Conservation (phyloP, 2,888 invertebrate genomes). For the Melieria omissa region DNA sequence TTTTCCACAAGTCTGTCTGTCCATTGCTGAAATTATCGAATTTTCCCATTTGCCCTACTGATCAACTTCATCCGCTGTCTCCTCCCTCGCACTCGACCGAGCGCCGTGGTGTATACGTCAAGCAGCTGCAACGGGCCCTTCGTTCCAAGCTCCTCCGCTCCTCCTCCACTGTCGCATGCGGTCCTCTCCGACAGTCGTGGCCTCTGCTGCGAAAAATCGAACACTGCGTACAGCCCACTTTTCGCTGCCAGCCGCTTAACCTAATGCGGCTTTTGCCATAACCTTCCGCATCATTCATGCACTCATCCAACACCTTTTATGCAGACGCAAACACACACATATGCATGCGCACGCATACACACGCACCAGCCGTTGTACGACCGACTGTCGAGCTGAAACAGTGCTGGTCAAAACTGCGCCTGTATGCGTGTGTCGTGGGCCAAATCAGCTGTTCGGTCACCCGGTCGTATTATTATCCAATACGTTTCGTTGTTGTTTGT, state of each 20-base stretch:
- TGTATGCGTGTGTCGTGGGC: constrained; percentile 19
- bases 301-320: background rate
- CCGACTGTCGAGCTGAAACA: constrained; percentile 1
- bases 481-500: background rate
- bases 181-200: background rate
- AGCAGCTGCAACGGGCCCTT: too few species aligned
- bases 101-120: background rate
- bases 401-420: background rate
- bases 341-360: constrained; percentile 1
- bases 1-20: background rate
- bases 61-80: constrained; percentile 19
- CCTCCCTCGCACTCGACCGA: background rate
- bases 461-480: constrained; percentile 19
- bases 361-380: background rate
- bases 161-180: too few species aligned
- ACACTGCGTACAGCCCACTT: constrained; percentile 46
- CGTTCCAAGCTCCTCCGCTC: too few species aligned
- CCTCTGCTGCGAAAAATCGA: constrained; percentile 47
- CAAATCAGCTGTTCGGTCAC: constrained; percentile 25
- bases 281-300: constrained; percentile 25
- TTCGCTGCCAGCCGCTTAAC: constrained; percentile 31
- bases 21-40: constrained; percentile 21
- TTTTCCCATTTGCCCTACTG: constrained; percentile 38
- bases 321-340: background rate
- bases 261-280: constrained; percentile 39